Evolutionary conservation across 2,888 invertebrate species (phyloP).

Genomic region (Xestia ashworthii): DNA sequence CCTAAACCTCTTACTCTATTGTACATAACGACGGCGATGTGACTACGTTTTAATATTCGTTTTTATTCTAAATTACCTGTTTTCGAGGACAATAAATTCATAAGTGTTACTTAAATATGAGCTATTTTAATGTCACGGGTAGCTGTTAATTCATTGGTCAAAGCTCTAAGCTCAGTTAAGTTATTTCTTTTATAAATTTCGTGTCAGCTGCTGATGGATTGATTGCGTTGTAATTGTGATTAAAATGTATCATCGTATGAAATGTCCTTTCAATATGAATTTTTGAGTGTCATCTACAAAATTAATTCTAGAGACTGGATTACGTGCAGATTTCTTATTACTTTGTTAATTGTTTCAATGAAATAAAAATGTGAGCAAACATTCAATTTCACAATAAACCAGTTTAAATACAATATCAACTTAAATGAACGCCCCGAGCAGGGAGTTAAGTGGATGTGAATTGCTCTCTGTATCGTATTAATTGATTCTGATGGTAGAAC

Average conservation of each 20-base stretch:
- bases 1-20: slow-evolving; percentile 72
- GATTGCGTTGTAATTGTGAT: background rate
- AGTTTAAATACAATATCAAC: slow-evolving; percentile 16
- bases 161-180: slow-evolving; percentile 75
- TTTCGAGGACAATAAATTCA: slow-evolving; percentile 77
- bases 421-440: slow-evolving; percentile 7
- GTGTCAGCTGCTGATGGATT: slow-evolving; percentile 14
- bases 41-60: slow-evolving; percentile 74
- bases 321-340: slow-evolving; percentile 4
- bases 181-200: slow-evolving; percentile 51
- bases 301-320: slow-evolving; percentile 26
- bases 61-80: slow-evolving; percentile 81
- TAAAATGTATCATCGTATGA: background rate
- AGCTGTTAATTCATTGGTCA: slow-evolving; percentile 72
- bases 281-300: background rate
- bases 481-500: slow-evolving; percentile 30
- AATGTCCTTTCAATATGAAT: slow-evolving; percentile 9
- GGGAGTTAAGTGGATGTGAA: slow-evolving; percentile 12
- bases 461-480: slow-evolving; percentile 33
- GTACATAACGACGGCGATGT: slow-evolving; percentile 73
- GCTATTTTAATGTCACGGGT: slow-evolving; percentile 64
- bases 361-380: background rate
- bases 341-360: background rate
- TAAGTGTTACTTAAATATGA: slow-evolving; percentile 62
- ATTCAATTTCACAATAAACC: slow-evolving; percentile 8